Evolutionary conservation across 2,797 vertebrate species (phyloP), one percentile per base, ranked within the genome.

Genomic region (Aselliscus stoliczkanus): DNA sequence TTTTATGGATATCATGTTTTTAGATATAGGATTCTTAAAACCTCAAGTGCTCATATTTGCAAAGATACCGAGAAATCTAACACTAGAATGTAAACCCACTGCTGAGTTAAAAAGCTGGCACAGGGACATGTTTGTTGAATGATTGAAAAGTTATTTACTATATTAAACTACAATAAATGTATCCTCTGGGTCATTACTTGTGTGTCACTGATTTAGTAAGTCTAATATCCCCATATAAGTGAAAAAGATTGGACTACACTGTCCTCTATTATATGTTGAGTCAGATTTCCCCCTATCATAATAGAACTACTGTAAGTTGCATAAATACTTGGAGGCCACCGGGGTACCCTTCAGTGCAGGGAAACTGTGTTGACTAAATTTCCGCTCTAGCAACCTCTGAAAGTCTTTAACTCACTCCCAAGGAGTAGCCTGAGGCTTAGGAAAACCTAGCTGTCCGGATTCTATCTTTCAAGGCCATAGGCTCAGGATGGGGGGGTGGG

Each of bases 401-500:
- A 54, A 27, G 54, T 72, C 70, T 62, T 75, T 31, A 58, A 29
- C 20, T 29, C 37, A 23, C 29, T 82, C 47, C 50, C 14, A 21
- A 39, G 72, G 42, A 88, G 44, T 58, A 44, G 15, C 29, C 31
- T 5, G 81, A 56, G 73, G 34, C 47, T 23, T 47, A 54, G 85
- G 91, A 64, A 86, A 76, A 4, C 39, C 50, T 42, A 1, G n/a
- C 47, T 67, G 29, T 29, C 47, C 8, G 39, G 50, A 23, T 88
- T 54, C 50, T 75, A 94, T 96, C 82, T 42, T 81, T 93, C 86
- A 56, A 31, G 95, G 96, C 50, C 31, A 72, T 88, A 93, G 94
- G 95, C 96, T 96, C 34, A 75, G 82, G 25, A 17, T 23, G 93
- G 97, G 97, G 98, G 95, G 58, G n/a, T n/a, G 56, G 94, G 97